phyloP scores from a whole-genome alignment of 2,888 invertebrate species.

The Leptopilina myrica region DNA sequence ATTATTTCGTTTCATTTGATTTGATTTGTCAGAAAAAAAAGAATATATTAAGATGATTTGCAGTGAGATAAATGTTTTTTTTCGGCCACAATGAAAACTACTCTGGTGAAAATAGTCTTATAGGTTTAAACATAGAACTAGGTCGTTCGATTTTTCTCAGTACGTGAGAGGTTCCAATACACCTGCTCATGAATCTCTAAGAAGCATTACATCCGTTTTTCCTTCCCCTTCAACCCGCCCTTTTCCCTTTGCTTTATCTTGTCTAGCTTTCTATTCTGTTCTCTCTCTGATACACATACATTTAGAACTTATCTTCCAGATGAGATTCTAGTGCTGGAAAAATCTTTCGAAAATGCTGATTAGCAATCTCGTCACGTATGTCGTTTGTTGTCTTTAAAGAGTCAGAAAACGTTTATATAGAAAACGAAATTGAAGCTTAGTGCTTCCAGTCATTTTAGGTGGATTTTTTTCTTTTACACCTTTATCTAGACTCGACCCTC shows the following conservation, averaged over 20 bases:
- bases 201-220: constrained; percentile 9
- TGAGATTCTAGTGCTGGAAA: constrained; percentile 4
- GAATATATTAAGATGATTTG: constrained; percentile 4
- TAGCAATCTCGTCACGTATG: constrained; percentile 20
- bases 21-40: background rate
- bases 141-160: constrained; percentile 45
- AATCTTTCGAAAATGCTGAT: constrained; percentile 21
- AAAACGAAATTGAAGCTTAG: background rate
- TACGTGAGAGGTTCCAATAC: constrained; percentile 26
- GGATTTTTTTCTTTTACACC: constrained; percentile 44
- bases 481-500: constrained; percentile 46
- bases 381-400: constrained; percentile 21
- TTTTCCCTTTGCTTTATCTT: constrained; percentile 1
- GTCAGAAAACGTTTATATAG: constrained; percentile 18
- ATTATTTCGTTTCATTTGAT: constrained; percentile 10
- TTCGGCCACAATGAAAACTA: constrained; percentile 11
- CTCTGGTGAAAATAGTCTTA: constrained; percentile 18
- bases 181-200: constrained; percentile 47
- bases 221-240: background rate
- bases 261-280: constrained; percentile 1
- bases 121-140: constrained; percentile 25
- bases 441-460: background rate
- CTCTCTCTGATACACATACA: background rate
- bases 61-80: constrained; percentile 41
- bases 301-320: constrained; percentile 13